A percentile compares a stretch with the other conserved stretches of the same genome.
Conservation (phyloP, 2,888 invertebrate genomes). For the Andrena trimmerana region DNA sequence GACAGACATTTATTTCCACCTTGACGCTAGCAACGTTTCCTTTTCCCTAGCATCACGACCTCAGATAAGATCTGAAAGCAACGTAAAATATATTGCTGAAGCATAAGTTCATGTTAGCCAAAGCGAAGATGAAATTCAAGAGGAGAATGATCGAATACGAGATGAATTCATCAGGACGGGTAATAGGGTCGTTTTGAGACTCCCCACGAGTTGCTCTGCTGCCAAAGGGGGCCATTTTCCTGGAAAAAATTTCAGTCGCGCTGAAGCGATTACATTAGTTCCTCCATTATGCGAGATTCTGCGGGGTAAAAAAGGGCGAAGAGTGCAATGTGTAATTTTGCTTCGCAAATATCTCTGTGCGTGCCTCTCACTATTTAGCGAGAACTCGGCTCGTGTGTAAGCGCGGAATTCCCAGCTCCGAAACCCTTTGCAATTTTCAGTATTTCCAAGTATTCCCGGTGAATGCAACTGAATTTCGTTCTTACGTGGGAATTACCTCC, state of each 20-base stretch:
- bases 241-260: background rate
- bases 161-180: too few species aligned
- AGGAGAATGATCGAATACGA: too few species aligned
- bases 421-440: slow-evolving; percentile 45
- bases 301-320: background rate
- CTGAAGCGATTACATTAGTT: slow-evolving; percentile 11
- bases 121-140: background rate
- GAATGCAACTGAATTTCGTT: slow-evolving; percentile 26
- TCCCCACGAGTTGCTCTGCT: background rate
- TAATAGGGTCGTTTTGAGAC: background rate
- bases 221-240: background rate
- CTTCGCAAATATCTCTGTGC: slow-evolving; percentile 12
- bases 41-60: background rate
- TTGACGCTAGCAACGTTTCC: slow-evolving; percentile 11
- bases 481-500: slow-evolving; percentile 44
- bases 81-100: background rate
- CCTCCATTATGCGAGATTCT: slow-evolving; percentile 8
- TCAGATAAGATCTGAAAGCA: background rate
- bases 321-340: slow-evolving; percentile 39
- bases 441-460: slow-evolving; percentile 38
- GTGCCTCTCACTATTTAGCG: background rate
- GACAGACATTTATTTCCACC: slow-evolving; percentile 35
- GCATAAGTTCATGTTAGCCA: background rate
- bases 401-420: slow-evolving; percentile 31
- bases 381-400: slow-evolving; percentile 39